These are phyloP conservation scores for Myotis planiceps DNA, from an alignment of 2,797 vertebrate genomes.

Conservation along the genomic window DNA sequence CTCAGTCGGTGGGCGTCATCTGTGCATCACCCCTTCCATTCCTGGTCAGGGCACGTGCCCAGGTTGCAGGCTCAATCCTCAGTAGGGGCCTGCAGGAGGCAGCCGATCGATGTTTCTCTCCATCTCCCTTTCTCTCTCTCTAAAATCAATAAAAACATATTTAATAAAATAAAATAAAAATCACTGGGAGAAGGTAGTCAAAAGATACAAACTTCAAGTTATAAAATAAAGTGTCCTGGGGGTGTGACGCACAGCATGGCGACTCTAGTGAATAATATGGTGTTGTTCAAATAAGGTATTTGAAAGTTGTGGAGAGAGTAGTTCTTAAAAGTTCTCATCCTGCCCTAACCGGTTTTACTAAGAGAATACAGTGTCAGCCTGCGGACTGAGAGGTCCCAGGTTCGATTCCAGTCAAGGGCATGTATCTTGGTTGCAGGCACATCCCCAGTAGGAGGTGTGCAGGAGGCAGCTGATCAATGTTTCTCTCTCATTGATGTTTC, in stretches of 20 bases:
- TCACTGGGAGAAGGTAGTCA: background rate
- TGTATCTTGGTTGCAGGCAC: no score
- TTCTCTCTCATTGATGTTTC: no score
- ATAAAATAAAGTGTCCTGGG: background rate
- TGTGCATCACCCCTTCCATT: background rate
- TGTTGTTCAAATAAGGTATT: background rate
- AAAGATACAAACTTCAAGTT: background rate
- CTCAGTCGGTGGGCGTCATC: background rate
- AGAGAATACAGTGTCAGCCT: no score
- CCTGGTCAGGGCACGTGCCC: background rate
- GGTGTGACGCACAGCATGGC: accelerated
- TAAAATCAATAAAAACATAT: background rate
- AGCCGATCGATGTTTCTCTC: background rate
- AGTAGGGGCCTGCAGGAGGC: background rate
- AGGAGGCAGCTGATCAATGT: no score
- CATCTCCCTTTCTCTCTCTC: background rate
- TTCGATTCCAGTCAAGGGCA: no score
- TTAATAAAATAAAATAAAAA: background rate
- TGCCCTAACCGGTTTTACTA: no score
- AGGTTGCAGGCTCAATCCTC: background rate
- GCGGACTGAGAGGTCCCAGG: no score
- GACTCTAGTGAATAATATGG: accelerated
- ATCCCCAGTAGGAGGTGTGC: no score
- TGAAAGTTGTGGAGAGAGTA: background rate
- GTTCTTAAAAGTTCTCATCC: background rate